These are phyloP conservation scores for Colossoma macropomum DNA, from an alignment of 2,113 vertebrate genomes.

Conservation along the genomic window DNA sequence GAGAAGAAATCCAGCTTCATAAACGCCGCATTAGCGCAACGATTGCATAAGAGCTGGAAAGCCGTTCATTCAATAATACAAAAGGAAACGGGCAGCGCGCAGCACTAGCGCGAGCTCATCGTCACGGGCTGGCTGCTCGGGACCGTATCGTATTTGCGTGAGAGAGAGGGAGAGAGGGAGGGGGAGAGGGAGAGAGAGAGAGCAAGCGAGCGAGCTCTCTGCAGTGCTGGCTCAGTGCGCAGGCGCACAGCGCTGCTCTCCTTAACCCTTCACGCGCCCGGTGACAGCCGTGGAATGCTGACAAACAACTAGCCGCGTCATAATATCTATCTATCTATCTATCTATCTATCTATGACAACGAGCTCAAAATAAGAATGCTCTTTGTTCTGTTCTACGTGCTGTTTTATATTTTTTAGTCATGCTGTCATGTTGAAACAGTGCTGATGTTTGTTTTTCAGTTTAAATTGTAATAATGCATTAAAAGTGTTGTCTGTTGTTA, in stretches of 20 bases:
- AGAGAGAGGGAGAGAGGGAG: background rate
- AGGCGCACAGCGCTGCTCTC: conserved; percentile 30
- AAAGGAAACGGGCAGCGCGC: too few relatives aligned
- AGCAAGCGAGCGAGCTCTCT: conserved; percentile 8
- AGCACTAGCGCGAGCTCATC: too few relatives aligned
- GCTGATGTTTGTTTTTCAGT: too few relatives aligned
- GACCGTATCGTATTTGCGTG: background rate
- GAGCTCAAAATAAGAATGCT: too few relatives aligned
- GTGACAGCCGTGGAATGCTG: background rate
- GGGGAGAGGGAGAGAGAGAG: background rate
- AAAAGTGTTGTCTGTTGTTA: too few relatives aligned
- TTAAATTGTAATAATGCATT: too few relatives aligned
- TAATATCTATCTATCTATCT: background rate
- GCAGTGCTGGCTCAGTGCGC: conserved; percentile 49
- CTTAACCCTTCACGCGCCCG: background rate
- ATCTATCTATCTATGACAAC: too few relatives aligned
- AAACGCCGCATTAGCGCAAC: background rate
- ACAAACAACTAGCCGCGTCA: background rate
- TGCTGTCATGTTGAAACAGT: too few relatives aligned
- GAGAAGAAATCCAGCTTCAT: background rate
- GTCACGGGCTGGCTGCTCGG: background rate
- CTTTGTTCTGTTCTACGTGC: too few relatives aligned
- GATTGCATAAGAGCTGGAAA: too few relatives aligned
- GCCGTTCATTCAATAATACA: too few relatives aligned
- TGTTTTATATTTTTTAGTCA: too few relatives aligned